These are phyloP conservation scores for human (Homo sapiens) DNA, from an alignment of 2,113 vertebrate species.

Conservation along the genomic window DNA sequence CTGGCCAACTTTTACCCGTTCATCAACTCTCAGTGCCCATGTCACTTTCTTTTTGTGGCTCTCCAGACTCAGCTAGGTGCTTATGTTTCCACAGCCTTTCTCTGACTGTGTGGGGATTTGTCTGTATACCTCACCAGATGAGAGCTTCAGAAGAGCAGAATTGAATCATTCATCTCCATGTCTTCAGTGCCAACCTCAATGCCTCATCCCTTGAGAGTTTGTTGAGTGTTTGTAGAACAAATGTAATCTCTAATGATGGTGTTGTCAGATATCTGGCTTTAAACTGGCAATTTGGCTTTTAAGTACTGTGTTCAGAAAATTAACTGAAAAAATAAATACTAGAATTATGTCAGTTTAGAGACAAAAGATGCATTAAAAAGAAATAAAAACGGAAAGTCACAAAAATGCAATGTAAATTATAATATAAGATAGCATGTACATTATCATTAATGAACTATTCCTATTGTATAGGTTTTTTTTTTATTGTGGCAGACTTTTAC, in stretches of 20 bases:
- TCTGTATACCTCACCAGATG: not conserved
- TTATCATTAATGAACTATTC: not conserved
- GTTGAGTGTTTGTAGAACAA: not conserved
- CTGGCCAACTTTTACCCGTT: not conserved
- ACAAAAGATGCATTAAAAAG: not conserved
- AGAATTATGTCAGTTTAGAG: not conserved
- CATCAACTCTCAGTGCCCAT: not conserved
- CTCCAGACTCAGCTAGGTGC: not conserved
- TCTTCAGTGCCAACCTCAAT: not conserved
- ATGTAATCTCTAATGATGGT: not conserved
- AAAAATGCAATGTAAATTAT: not conserved
- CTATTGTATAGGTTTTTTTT: not conserved
- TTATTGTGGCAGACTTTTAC: not conserved
- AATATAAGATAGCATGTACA: not conserved
- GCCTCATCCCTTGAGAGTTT: not conserved
- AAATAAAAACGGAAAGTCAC: not conserved
- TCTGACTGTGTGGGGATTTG: not conserved
- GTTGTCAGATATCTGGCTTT: slow-evolving; percentile 5
- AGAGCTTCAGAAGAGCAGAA: not conserved
- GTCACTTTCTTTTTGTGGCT: not conserved
- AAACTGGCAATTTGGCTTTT: not conserved
- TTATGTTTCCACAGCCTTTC: not conserved
- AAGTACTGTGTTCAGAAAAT: not conserved
- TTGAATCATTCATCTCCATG: not conserved
- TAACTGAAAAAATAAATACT: not conserved